Evolutionary conservation across 2,797 vertebrate genomes (phyloP), one percentile per base, ranked within the genome.

Genomic region (Notamacropus eugenii): DNA sequence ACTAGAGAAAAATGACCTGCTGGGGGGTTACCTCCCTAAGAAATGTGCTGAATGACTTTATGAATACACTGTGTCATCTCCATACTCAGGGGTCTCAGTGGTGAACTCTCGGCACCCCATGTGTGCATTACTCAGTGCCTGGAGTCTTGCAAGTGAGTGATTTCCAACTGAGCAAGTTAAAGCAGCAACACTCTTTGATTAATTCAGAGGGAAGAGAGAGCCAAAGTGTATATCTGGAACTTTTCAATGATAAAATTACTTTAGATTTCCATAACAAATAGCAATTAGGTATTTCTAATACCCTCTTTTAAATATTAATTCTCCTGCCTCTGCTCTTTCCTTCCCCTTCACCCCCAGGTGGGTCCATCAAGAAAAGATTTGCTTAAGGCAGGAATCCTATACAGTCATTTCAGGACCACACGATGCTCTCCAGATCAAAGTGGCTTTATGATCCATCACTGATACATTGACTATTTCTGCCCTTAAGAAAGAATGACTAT

Each of bases 261-360:
- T 91, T 82, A 87, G 74, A 96, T 94, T 97, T 95, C 92, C 91
- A 96, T 93, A 91, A 94, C 90, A n/a, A 93, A 82, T 96, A 94
- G 62, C 9, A 91, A 95, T 46, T 90, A 96, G 52, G 54, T 13
- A 82, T 93, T 93, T 93, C 54, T 90, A 87, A 87, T 0, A 4
- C 54, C 92, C 1, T 56, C 56, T 67, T 28, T 24, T 10, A 82
- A 90, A 94, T 91, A 52, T 16, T 87, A 87, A 87, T 87, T 50
- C 40, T 46, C 40, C 24, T 87, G 74, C 74, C 40, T 93, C 91
- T 90, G 40, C 50, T 55, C 91, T 57, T 91, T n/a, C 67, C 94
- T 94, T 91, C 90, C 82, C 92, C 2, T 95, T 56, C 54, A 62
- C 93, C 2, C 54, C n/a, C 0, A 22, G 57, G 5, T 93, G 40